These are phyloP conservation scores for Dermatemys mawii DNA, from an alignment of 2,113 vertebrate genomes.

Conservation along the genomic window DNA sequence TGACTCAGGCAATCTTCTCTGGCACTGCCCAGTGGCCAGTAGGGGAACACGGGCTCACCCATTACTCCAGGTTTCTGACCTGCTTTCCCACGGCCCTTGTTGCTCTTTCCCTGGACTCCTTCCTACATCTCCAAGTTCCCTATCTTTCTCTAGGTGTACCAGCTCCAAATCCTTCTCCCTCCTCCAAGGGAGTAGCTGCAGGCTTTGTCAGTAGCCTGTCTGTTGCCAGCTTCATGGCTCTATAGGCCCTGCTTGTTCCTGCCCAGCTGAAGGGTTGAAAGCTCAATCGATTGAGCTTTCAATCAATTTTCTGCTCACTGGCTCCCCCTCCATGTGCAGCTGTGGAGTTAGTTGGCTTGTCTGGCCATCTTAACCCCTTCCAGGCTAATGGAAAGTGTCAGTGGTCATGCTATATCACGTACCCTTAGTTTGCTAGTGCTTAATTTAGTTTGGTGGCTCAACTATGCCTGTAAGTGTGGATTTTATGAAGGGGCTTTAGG, in stretches of 20 bases:
- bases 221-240: not conserved
- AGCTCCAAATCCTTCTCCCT: not conserved
- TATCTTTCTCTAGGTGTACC: not conserved
- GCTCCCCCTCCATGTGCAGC: not conserved
- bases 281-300: no score
- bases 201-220: not conserved
- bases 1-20: not conserved
- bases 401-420: not conserved
- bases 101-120: not conserved
- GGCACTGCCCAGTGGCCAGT: not conserved
- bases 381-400: not conserved
- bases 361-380: not conserved
- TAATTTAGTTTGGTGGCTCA: slow-evolving; percentile 1
- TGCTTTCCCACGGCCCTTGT: not conserved
- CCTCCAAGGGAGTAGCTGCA: not conserved
- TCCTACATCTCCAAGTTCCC: not conserved
- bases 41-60: not conserved
- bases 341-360: not conserved
- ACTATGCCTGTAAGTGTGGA: not conserved
- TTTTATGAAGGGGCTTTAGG: not conserved
- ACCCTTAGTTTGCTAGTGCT: not conserved
- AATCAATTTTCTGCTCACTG: not conserved
- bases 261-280: not conserved
- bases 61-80: not conserved
- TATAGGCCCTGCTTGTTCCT: not conserved